These are phyloP conservation scores for Drosophila affinis DNA, from an alignment of 2,888 invertebrate genomes.

Conservation along the genomic window DNA sequence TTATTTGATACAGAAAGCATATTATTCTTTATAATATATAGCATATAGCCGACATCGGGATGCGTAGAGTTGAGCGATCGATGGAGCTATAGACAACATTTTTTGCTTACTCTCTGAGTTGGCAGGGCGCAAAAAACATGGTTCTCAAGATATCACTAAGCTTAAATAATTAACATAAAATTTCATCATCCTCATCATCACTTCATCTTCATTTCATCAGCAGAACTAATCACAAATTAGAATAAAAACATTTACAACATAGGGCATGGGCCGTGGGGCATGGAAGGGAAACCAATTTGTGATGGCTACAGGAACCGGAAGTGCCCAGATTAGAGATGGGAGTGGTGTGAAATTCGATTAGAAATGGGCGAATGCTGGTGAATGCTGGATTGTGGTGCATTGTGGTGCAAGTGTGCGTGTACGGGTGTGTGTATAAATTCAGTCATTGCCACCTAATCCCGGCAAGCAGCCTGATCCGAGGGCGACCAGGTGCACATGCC, in stretches of 20 bases:
- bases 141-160: slow-evolving; percentile 42
- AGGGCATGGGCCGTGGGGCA: neutral
- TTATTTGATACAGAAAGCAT: slow-evolving; percentile 52
- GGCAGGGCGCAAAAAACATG: slow-evolving; percentile 43
- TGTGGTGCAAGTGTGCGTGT: neutral
- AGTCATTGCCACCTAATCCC: slow-evolving; percentile 84
- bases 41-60: slow-evolving; percentile 15
- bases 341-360: neutral
- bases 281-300: slow-evolving; percentile 15
- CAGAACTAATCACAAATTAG: slow-evolving; percentile 46
- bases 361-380: neutral
- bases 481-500: slow-evolving; percentile 95
- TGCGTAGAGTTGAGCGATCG: slow-evolving; percentile 16
- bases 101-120: slow-evolving; percentile 42
- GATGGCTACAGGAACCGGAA: neutral
- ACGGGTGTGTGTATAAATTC: neutral
- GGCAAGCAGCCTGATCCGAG: slow-evolving; percentile 87
- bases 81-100: slow-evolving; percentile 25
- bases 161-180: slow-evolving; percentile 49
- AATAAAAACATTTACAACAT: slow-evolving; percentile 48
- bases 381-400: neutral
- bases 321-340: neutral
- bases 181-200: slow-evolving; percentile 9
- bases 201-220: slow-evolving; percentile 3
- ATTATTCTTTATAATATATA: slow-evolving; percentile 39